Base-by-base conservation (phyloP, 2,888 invertebrate species). In the Stenodema calcarata region DNA sequence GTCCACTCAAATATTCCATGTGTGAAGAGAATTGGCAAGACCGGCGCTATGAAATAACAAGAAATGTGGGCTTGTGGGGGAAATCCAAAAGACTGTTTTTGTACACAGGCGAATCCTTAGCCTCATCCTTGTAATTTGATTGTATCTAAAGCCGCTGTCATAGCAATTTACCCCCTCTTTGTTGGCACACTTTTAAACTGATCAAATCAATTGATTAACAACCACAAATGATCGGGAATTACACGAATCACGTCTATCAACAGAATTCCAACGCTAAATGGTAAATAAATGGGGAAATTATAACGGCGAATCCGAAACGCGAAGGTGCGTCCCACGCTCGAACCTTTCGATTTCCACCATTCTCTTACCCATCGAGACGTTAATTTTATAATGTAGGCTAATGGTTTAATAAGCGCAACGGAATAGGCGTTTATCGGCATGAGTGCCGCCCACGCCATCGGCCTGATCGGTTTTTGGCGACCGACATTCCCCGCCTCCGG, bases 381-480 rank as follows among this genome's bases (percentile, higher is more conserved):
- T 78, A 78, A 44, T 42, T 42, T 78, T 28, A 78, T 78, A 78
- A 78, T 78, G 44, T 44, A 78, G 78, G 44, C 78, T 78, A 78
- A 78, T 78, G 44, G 47, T 44, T 78, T 78, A 78, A 78, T 78
- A 18, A 47, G 44, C 44, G 27, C 78, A 78, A 78, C 44, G 78
- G 78, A 23, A 78, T 42, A 44, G 42, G 78, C n/a, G 70, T 70
- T 70, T 70, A 70, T 70, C 70, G 62, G 12, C 35, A 30, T 35
- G 73, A 16, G 73, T 30, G 73, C 73, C 73, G 35, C 73, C 73
- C 35, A 73, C 73, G 73, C 73, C 35, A 62, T 9, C 62, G 62
- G 23, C 23, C 62, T 62, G 14, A 12, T 47, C 7, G 62, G 23
- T 23, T 23, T 23, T 23, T 23, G 23, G 62, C 7, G 62, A 23